Conservation (phyloP, 2,888 invertebrate genomes). For the Cheilosia vernalis region DNA sequence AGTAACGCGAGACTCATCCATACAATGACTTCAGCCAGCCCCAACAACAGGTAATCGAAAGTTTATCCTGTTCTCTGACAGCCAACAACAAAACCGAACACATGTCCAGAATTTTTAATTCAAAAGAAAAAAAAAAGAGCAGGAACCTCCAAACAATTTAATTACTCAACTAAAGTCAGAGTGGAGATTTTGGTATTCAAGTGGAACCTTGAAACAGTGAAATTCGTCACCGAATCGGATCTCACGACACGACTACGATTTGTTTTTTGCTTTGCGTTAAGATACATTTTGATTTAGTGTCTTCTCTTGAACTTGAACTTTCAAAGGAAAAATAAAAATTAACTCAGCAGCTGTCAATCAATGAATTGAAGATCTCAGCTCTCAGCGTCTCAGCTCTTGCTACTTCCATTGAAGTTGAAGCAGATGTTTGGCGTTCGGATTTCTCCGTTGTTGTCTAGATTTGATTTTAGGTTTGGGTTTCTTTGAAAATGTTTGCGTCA, state of each 20-base stretch:
- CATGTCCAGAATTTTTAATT: conserved; percentile 44
- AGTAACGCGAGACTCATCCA: not conserved
- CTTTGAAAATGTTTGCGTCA: conserved; percentile 8
- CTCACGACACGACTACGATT: conserved; percentile 36
- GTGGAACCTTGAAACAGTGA: conserved; percentile 42
- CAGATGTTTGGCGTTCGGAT: conserved; percentile 20
- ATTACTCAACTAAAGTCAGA: not conserved
- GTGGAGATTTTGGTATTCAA: conserved; percentile 18
- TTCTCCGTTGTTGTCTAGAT: conserved; percentile 3
- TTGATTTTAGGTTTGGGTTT: not conserved
- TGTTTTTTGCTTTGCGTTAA: conserved; percentile 5
- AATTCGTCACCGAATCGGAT: conserved; percentile 44
- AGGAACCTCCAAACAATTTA: conserved; percentile 17
- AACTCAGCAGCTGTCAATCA: conserved; percentile 21
- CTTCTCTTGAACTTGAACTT: conserved; percentile 62
- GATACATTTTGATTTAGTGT: conserved; percentile 32
- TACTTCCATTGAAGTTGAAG: not conserved
- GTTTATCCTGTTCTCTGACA: conserved; percentile 44
- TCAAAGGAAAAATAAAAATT: not conserved
- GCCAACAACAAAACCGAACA: conserved; percentile 3
- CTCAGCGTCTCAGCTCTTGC: not conserved
- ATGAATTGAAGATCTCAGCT: conserved; percentile 10
- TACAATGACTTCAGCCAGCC: not conserved
- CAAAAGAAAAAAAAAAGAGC: no score
- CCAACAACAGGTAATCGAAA: conserved; percentile 32